Evolutionary conservation across 2,797 vertebrate genomes (phyloP).

Genomic region (Anguilla anguilla): DNA sequence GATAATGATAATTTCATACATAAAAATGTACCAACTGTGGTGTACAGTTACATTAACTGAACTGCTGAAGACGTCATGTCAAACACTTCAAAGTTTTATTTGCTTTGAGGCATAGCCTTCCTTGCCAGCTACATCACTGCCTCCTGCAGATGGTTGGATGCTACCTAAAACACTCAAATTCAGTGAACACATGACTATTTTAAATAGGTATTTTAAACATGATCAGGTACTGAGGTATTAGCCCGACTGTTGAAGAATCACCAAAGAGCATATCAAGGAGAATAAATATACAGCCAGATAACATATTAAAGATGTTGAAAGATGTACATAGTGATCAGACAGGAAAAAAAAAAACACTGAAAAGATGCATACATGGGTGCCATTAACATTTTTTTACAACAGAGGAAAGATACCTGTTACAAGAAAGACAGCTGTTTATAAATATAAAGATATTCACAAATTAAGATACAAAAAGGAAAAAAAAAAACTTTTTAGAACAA

Average conservation of each 20-base stretch:
- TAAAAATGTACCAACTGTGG: not conserved
- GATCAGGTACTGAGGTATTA: not conserved
- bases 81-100: not conserved
- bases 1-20: not conserved
- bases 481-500: conserved; percentile 3
- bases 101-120: not conserved
- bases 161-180: not conserved
- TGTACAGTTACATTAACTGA: not conserved
- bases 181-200: not conserved
- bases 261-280: not conserved
- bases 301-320: not conserved
- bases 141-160: not conserved
- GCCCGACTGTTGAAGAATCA: not conserved
- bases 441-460: conserved; percentile 7
- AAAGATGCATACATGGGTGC: not conserved
- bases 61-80: not conserved
- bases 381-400: not conserved
- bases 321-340: not conserved
- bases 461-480: not conserved
- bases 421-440: conserved; percentile 23
- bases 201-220: not conserved
- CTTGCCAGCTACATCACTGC: not conserved
- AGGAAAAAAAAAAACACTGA: not conserved
- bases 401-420: conserved; percentile 8
- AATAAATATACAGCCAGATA: not conserved